phyloP scores from a whole-genome alignment of 2,113 vertebrate species.

The Amphiprion percula region DNA sequence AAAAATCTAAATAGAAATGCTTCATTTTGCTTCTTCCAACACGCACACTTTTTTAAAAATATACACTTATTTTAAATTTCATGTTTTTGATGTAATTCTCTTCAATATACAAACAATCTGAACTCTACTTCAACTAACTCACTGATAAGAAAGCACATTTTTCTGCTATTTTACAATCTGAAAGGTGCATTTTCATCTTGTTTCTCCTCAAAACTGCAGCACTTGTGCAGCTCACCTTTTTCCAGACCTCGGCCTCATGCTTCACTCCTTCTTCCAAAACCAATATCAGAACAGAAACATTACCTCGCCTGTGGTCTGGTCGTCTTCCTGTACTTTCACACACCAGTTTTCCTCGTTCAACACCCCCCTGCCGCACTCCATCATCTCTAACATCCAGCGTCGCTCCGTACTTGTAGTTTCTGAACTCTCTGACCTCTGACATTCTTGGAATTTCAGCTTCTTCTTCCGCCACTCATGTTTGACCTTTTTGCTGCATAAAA shows the following conservation, averaged over 20 bases:
- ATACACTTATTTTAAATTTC: too few relatives aligned
- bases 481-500: slow-evolving; percentile 37
- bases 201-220: background rate
- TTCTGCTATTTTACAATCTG: too few relatives aligned
- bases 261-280: background rate
- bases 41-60: too few relatives aligned
- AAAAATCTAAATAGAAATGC: too few relatives aligned
- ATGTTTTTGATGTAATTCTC: too few relatives aligned
- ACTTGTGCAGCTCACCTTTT: too few relatives aligned
- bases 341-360: background rate
- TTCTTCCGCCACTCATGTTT: slow-evolving; percentile 11
- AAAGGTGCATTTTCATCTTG: background rate
- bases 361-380: background rate
- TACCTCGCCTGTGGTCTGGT: background rate
- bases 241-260: too few relatives aligned
- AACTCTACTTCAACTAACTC: too few relatives aligned
- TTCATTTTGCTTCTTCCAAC: too few relatives aligned
- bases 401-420: background rate
- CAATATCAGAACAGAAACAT: slow-evolving; percentile 15
- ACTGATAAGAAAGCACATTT: too few relatives aligned
- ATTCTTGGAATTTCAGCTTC: slow-evolving; percentile 8
- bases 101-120: too few relatives aligned
- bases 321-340: background rate
- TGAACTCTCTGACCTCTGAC: background rate
- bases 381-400: slow-evolving; percentile 2